Conservation (phyloP, 2,113 vertebrate species). For the Malurus alboscapulatus region DNA sequence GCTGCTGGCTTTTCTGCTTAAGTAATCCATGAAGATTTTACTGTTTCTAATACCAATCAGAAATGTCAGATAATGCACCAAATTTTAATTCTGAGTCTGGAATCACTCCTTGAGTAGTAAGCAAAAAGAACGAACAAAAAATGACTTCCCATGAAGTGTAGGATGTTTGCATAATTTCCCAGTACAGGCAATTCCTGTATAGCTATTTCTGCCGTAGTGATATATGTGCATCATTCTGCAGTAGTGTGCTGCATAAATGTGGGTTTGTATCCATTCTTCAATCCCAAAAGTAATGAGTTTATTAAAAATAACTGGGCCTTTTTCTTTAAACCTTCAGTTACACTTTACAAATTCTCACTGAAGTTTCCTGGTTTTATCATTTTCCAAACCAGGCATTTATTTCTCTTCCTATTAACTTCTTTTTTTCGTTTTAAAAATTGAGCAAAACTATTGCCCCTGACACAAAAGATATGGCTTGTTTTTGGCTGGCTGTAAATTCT, state of each 20-base stretch:
- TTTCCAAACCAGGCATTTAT: neutral
- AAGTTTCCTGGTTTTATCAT: neutral
- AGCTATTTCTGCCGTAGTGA: neutral
- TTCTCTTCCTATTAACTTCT: neutral
- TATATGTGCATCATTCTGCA: neutral
- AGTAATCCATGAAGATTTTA: neutral
- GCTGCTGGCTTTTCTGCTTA: neutral
- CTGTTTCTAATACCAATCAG: neutral
- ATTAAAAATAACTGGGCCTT: neutral
- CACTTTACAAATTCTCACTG: neutral
- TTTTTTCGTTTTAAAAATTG: no score
- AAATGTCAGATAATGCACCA: neutral
- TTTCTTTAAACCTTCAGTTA: neutral
- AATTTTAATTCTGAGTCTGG: neutral
- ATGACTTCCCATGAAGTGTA: neutral
- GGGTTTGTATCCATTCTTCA: neutral
- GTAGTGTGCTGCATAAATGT: neutral
- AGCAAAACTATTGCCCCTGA: neutral
- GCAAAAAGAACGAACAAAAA: neutral
- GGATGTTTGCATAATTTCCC: neutral
- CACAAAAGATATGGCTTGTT: neutral
- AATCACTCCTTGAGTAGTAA: neutral
- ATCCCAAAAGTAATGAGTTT: neutral
- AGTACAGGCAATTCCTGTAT: neutral
- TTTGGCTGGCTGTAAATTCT: neutral